phyloP scores from a whole-genome alignment of 2,113 vertebrate genomes.

The Ptyas mucosa region DNA sequence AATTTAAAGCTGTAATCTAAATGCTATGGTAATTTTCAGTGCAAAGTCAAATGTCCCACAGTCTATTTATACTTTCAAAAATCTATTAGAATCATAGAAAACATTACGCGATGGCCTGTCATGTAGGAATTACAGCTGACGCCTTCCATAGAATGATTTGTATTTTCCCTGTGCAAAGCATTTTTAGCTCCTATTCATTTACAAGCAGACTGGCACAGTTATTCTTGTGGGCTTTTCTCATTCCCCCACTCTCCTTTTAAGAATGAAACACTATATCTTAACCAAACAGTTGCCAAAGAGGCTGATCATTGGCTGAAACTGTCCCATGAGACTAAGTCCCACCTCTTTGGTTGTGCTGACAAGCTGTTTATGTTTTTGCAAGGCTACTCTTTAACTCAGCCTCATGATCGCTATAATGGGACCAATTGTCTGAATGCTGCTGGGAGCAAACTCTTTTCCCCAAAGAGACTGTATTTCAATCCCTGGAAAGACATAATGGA shows the following conservation, averaged over 20 bases:
- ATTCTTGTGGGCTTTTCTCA: conserved; percentile 28
- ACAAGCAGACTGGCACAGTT: not conserved
- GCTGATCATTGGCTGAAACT: conserved; percentile 69
- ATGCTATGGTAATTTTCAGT: not conserved
- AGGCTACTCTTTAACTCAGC: conserved; percentile 69
- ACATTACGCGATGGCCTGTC: not conserved
- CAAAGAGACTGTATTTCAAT: conserved; percentile 31
- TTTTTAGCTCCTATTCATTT: not conserved
- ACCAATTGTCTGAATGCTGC: conserved; percentile 56
- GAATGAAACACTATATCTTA: conserved; percentile 69
- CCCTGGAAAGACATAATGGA: conserved; percentile 54
- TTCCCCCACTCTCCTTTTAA: conserved; percentile 39
- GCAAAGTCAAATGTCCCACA: not conserved
- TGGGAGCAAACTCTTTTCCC: conserved; percentile 30
- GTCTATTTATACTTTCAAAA: not conserved
- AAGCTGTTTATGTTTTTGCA: conserved; percentile 71
- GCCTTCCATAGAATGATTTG: conserved; percentile 10
- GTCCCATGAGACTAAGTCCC: conserved; percentile 58
- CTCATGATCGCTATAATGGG: conserved; percentile 58
- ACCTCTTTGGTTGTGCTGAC: conserved; percentile 70
- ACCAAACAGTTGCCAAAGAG: conserved; percentile 50
- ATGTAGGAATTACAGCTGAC: not conserved
- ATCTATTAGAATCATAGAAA: not conserved
- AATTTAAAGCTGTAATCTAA: not conserved
- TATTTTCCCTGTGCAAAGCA: not conserved